Percentiles rank a stretch among this genome's conserved stretches.
Conservation (phyloP, 2,797 vertebrate genomes). For the Hemibagrus guttatus region DNA sequence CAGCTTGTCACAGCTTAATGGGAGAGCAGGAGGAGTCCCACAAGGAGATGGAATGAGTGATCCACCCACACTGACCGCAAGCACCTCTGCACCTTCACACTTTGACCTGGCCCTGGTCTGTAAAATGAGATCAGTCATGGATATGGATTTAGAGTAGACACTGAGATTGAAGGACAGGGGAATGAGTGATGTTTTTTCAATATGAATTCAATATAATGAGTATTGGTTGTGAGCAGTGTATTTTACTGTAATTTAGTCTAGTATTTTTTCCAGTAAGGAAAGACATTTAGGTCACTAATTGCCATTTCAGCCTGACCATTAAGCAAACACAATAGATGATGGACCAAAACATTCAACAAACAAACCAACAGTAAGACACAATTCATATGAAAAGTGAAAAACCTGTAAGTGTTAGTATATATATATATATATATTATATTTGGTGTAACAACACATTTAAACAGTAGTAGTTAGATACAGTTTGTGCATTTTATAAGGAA, state of each 20-base stretch:
- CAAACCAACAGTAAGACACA: not conserved
- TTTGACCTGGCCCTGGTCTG: constrained; percentile 39
- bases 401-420: not conserved
- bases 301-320: not conserved
- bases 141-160: constrained; percentile 48
- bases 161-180: not conserved
- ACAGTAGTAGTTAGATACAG: too few relatives aligned
- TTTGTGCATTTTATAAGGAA: too few relatives aligned
- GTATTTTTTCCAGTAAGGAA: not conserved
- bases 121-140: constrained; percentile 38
- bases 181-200: not conserved
- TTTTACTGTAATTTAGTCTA: not conserved
- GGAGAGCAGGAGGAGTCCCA: constrained; percentile 70
- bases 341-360: not conserved
- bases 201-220: constrained; percentile 1
- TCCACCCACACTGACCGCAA: constrained; percentile 68
- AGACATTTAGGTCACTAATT: not conserved
- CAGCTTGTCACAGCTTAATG: constrained; percentile 74
- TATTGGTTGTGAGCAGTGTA: not conserved
- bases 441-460: too few relatives aligned
- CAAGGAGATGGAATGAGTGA: constrained; percentile 75
- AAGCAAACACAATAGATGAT: not conserved
- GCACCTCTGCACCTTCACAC: constrained; percentile 40
- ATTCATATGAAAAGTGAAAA: not conserved
- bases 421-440: not conserved